Evolutionary conservation across 2,888 invertebrate species (phyloP), one percentile per base, ranked within the genome.

Genomic region (Drosophila peninsularis): DNA sequence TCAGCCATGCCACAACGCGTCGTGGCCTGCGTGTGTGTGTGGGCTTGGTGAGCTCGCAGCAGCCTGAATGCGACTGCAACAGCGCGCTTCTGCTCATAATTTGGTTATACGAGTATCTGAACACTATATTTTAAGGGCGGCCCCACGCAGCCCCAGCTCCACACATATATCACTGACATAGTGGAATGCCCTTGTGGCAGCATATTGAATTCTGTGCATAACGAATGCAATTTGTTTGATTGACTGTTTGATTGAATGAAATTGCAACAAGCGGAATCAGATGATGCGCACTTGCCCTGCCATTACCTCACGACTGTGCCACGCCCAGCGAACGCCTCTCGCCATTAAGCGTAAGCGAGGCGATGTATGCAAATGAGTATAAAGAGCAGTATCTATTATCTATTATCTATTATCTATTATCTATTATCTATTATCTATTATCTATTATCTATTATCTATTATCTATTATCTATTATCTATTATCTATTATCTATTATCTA

Each of bases 161-260:
- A n/a, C n/a, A 34, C 7, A 36, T 14, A 34, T 7, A 36, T 13
- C 47, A 44, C 21, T 37, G 41, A 49, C 44, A 56, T 60, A 57
- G 32, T 65, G 65, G 56, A 50, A 42, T 36, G 60, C 45, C 66
- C 77, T 60, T 72, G 70, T 69, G 69, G 72, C 62, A 80, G 68
- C 86, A 88, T 82, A 83, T 83, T 80, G 86, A 82, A 80, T 88
- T 80, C 62, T 44, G 57, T 68, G 82, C 86, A 88, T 82, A 88
- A 77, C 83, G 88, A 88, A 85, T 88, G 86, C 88, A 88, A 83
- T 83, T 83, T 85, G 72, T 75, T 85, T 83, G 83, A 83, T 83
- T 88, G 88, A 85, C 86, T 83, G 86, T 80, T 83, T 80, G 83
- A 83, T 88, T 88, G 86, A 78, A 78, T 78, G 58, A 53, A 78